Percentiles rank a stretch among this genome's conserved stretches.
phyloP scores from a whole-genome alignment of 2,888 invertebrate genomes.

The Scaptomyza tumidula region DNA sequence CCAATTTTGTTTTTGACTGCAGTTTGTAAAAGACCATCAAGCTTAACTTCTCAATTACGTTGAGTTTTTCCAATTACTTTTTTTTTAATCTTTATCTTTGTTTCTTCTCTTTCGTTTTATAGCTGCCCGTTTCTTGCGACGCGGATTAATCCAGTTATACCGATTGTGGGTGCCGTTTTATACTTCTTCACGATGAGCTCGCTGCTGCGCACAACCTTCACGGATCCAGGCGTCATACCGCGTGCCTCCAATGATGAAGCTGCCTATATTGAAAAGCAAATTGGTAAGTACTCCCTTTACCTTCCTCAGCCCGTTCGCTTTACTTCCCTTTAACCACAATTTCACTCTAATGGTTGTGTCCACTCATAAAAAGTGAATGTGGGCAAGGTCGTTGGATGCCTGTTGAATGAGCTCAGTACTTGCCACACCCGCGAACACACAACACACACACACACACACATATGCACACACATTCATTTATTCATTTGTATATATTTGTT shows the following conservation, averaged over 20 bases:
- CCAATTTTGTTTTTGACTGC: neutral
- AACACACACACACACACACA: too few species aligned
- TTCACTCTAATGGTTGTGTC: slow-evolving; percentile 36
- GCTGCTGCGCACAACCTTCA: slow-evolving; percentile 95
- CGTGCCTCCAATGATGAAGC: slow-evolving; percentile 95
- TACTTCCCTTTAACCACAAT: too few species aligned
- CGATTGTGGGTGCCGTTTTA: slow-evolving; percentile 94
- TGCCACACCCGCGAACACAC: slow-evolving; percentile 25
- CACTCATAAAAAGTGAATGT: slow-evolving; percentile 53
- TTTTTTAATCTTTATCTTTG: neutral
- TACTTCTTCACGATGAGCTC: slow-evolving; percentile 97
- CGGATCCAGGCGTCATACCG: slow-evolving; percentile 97
- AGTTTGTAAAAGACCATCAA: neutral
- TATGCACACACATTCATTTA: slow-evolving; percentile 28
- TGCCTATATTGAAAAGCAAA: slow-evolving; percentile 94
- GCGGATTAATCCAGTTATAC: slow-evolving; percentile 95
- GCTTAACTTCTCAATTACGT: neutral
- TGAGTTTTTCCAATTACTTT: slow-evolving; percentile 12
- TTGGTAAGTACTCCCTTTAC: slow-evolving; percentile 86
- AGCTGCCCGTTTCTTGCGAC: slow-evolving; percentile 96
- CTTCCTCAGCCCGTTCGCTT: neutral
- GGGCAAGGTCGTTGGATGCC: slow-evolving; percentile 71
- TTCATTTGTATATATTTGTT: slow-evolving; percentile 63
- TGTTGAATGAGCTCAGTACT: slow-evolving; percentile 65
- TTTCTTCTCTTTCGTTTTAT: slow-evolving; percentile 77